Evolutionary conservation across 1,140 invertebrate genomes (phyloP).

Genomic region (Paraescarpia echinospica): DNA sequence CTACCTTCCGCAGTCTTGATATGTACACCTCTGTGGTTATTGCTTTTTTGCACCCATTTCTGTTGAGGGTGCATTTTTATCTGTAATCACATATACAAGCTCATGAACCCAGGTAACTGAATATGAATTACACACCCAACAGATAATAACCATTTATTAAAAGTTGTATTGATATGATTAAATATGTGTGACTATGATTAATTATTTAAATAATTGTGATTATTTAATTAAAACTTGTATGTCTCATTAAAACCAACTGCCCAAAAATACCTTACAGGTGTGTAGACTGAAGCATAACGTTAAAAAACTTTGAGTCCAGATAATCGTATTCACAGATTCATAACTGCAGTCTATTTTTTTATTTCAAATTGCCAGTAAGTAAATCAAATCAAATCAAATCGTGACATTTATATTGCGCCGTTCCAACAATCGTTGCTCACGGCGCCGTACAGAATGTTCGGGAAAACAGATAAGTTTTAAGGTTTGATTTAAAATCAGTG

Average conservation of each 20-base stretch:
- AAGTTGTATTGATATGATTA: background rate
- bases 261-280: too few species aligned
- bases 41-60: constrained; percentile 21
- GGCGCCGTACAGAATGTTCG: too few species aligned
- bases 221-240: too few species aligned
- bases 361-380: background rate
- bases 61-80: background rate
- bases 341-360: background rate
- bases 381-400: too few species aligned
- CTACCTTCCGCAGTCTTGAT: constrained; percentile 10
- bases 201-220: too few species aligned
- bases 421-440: too few species aligned
- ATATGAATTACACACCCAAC: background rate
- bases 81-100: background rate
- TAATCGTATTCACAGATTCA: background rate
- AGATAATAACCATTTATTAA: background rate
- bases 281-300: background rate
- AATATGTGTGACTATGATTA: background rate
- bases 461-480: too few species aligned
- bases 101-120: background rate
- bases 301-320: background rate
- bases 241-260: too few species aligned
- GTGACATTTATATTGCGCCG: too few species aligned
- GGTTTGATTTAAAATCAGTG: too few species aligned
- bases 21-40: constrained; percentile 15